These are phyloP conservation scores for Hippocampus kuda DNA, from an alignment of 2,797 vertebrate species.

Conservation along the genomic window DNA sequence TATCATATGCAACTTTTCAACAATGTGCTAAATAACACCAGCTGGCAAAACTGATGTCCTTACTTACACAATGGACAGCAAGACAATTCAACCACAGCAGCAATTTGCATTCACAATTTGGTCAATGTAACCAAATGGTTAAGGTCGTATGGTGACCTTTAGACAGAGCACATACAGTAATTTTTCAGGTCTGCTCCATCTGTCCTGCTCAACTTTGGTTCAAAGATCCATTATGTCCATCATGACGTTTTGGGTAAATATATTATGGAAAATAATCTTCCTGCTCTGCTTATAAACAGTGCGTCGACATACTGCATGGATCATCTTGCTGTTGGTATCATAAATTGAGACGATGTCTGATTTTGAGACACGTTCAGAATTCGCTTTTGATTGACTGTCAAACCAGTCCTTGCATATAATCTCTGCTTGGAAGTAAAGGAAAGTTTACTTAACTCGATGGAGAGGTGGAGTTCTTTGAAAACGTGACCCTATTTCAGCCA, in stretches of 20 bases:
- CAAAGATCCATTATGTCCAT: not conserved
- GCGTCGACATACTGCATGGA: no score
- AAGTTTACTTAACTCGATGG: no score
- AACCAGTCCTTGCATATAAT: not conserved
- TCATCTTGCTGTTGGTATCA: not conserved
- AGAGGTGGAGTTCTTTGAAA: not conserved
- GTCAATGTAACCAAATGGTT: not conserved
- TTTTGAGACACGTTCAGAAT: not conserved
- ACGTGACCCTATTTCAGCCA: not conserved
- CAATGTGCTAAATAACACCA: not conserved
- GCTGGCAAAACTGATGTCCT: not conserved
- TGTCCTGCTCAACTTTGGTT: not conserved
- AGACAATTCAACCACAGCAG: not conserved
- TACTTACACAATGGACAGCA: not conserved
- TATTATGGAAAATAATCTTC: no score
- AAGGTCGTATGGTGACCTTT: not conserved
- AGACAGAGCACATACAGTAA: not conserved
- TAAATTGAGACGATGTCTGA: not conserved
- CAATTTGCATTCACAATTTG: not conserved
- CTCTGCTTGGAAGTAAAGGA: no score
- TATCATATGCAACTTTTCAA: not conserved
- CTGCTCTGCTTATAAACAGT: no score
- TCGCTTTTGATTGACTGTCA: not conserved
- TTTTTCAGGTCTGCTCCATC: not conserved
- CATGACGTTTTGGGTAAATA: not conserved